Evolutionary conservation across 2,797 vertebrate species (phyloP).

Genomic region (Chaenodraco wilsoni): DNA sequence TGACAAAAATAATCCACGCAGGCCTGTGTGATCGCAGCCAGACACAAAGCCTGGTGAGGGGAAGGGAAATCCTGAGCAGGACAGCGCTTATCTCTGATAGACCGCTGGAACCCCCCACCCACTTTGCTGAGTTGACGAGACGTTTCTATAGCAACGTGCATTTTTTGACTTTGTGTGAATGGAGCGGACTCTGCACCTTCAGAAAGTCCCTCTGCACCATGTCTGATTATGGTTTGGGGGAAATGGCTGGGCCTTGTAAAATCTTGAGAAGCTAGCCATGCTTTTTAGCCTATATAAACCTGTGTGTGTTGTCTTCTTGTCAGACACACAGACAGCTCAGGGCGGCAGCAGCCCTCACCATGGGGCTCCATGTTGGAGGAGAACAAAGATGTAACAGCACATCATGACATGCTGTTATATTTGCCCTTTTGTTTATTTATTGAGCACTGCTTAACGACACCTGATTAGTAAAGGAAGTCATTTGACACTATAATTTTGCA

Average conservation of each 20-base stretch:
- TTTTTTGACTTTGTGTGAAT: slow-evolving; percentile 27
- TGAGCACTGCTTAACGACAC: slow-evolving; percentile 2
- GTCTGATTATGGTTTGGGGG: slow-evolving; percentile 29
- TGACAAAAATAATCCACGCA: slow-evolving; percentile 65
- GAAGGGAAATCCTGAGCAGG: slow-evolving; percentile 59
- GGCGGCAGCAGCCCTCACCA: slow-evolving; percentile 47
- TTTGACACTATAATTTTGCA: not conserved
- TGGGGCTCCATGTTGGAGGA: slow-evolving; percentile 29
- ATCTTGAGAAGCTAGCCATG: slow-evolving; percentile 7
- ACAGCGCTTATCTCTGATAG: slow-evolving; percentile 57
- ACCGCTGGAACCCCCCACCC: slow-evolving; percentile 34
- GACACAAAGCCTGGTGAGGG: slow-evolving; percentile 69
- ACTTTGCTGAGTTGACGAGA: slow-evolving; percentile 67
- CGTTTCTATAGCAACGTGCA: slow-evolving; percentile 67
- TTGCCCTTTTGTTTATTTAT: slow-evolving; percentile 5
- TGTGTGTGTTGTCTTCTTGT: slow-evolving; percentile 3
- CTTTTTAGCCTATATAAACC: slow-evolving; percentile 30
- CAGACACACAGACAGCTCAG: slow-evolving; percentile 29
- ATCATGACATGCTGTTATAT: slow-evolving; percentile 4
- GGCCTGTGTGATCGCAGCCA: slow-evolving; percentile 54
- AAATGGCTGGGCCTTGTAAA: slow-evolving; percentile 37
- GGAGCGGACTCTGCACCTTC: slow-evolving; percentile 25
- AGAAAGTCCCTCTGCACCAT: slow-evolving; percentile 28
- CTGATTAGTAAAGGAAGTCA: not conserved
- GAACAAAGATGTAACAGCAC: slow-evolving; percentile 44